These are phyloP conservation scores for Hybos culiciformis DNA, from an alignment of 2,888 invertebrate species.

Conservation along the genomic window DNA sequence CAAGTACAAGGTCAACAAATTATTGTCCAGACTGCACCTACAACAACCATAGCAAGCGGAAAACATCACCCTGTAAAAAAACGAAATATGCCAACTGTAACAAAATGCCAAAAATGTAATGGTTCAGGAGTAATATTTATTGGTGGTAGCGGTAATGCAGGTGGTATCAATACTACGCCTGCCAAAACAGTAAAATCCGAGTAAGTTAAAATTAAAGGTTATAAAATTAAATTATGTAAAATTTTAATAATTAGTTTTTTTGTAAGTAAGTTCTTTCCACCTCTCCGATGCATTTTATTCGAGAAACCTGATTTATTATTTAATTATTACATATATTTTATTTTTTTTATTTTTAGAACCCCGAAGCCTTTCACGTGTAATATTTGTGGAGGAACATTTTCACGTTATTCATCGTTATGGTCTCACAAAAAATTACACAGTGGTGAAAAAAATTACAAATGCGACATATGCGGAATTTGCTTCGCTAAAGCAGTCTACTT, in stretches of 20 bases:
- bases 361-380: conserved; percentile 83
- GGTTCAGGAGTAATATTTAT: conserved; percentile 65
- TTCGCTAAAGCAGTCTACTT: conserved; percentile 84
- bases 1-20: conserved; percentile 25
- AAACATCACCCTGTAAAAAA: conserved; percentile 70
- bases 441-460: conserved; percentile 71
- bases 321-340: not conserved
- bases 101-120: conserved; percentile 80
- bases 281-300: no score
- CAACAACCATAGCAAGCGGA: not conserved
- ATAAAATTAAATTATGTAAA: no score
- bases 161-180: not conserved
- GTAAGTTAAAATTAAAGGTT: no score
- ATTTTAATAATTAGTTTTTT: no score
- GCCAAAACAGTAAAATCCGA: conserved; percentile 28
- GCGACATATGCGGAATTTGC: conserved; percentile 73
- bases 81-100: conserved; percentile 67
- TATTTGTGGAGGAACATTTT: conserved; percentile 71
- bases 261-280: no score
- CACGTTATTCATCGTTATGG: conserved; percentile 77
- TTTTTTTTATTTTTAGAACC: conserved; percentile 26
- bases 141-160: conserved; percentile 18
- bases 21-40: conserved; percentile 15
- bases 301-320: no score
- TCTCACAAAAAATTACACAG: conserved; percentile 79